Base-by-base conservation (phyloP, 2,888 invertebrate genomes). In the Drosophila falleni region DNA sequence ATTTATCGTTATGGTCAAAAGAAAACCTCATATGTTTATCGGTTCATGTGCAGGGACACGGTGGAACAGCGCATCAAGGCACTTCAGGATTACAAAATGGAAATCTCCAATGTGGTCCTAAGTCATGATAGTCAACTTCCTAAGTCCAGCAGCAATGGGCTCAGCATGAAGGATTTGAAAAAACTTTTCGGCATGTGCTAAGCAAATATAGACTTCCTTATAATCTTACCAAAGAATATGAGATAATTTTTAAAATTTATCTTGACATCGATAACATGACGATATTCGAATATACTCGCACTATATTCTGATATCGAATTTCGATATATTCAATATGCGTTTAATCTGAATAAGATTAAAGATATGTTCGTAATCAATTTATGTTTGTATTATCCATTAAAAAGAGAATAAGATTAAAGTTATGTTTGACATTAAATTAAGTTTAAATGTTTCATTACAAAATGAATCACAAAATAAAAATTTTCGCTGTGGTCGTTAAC, bases 1-100 rank as follows among this genome's bases (percentile, higher is more conserved):
- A 96, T 98, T 74, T 98, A 98, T 93, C 93, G 98, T 67, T 95
- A 98, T 79, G 98, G 98, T 0, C 98, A 98, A 92, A 94, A 92
- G 47, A 97, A 96, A 87, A 93, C 94, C 76, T 97, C 98, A 0
- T 94, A 94, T 82, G 95, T 98, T 51, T 97, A 98, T 92, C 96
- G 97, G 89, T 96, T 98, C 91, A 94, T 98, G 90, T 96, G 96
- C 81, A 93, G 94, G 65, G 96, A 96, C 54, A 98, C 98, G 0
- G 96, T 99, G 33, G 99, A 99, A 92, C 96, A 97, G 89, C 94
- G 95, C 42, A 98, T 99, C 79, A 94, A 96, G 64, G 93, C 93
- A 5, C 93, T 98, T 26, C 98, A 99, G 91, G 94, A 96, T 8
- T 94, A 94, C 56, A 99, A 99, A 92, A 89, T 97, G 42, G 93